Conservation (phyloP, 2,113 vertebrate genomes). For the Nannobrachium achirus region DNA sequence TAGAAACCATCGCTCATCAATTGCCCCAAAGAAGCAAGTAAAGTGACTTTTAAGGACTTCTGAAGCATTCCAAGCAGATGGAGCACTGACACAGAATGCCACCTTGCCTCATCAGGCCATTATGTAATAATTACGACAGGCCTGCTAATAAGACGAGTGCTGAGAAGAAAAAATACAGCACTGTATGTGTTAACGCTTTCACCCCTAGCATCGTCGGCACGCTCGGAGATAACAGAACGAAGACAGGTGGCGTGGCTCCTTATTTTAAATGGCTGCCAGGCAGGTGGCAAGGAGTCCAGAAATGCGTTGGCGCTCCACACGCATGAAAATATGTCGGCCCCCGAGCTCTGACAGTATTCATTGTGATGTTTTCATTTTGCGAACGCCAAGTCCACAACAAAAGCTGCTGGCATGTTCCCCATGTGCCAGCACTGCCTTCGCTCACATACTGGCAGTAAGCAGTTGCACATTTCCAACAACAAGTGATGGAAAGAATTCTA, state of each 20-base stretch:
- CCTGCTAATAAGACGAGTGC: too few species aligned
- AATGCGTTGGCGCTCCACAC: neutral
- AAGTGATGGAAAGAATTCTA: too few species aligned
- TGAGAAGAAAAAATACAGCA: too few species aligned
- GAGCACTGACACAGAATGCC: too few species aligned
- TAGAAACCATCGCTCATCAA: too few species aligned
- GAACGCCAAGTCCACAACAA: neutral
- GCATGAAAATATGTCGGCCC: neutral
- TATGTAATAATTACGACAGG: too few species aligned
- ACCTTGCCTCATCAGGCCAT: too few species aligned
- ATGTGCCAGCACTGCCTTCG: neutral
- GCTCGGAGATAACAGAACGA: neutral
- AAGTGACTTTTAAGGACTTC: too few species aligned
- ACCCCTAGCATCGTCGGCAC: too few species aligned
- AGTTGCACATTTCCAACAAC: neutral
- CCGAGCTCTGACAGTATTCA: neutral
- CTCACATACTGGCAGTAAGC: constrained; percentile 19
- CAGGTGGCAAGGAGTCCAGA: neutral
- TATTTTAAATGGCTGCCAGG: neutral
- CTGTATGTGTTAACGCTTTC: too few species aligned
- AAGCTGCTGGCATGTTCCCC: neutral
- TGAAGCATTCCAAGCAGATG: too few species aligned
- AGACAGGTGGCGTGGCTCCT: neutral
- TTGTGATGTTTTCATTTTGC: neutral
- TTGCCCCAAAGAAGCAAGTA: too few species aligned